Conservation (phyloP, 92 coral and sea anemone genomes). For the Zoanthus sansibaricus region DNA sequence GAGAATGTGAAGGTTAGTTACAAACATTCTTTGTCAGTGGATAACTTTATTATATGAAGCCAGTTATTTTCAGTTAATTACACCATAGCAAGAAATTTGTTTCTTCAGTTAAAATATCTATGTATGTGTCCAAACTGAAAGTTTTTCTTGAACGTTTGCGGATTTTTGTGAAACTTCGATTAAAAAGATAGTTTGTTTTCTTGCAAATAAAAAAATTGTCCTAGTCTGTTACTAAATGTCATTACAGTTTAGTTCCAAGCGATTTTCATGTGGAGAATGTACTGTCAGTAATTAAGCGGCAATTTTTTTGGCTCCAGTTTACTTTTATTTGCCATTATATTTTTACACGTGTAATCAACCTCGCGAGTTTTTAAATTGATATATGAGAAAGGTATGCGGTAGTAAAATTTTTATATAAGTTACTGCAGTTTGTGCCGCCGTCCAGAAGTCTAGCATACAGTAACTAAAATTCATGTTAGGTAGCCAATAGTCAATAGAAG, state of each 20-base stretch:
- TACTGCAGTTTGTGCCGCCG: too few relatives aligned
- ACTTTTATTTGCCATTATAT: too few relatives aligned
- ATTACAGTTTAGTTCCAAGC: neutral
- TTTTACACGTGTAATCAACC: too few relatives aligned
- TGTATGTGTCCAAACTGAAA: neutral
- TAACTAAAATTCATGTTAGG: too few relatives aligned
- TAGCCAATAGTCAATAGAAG: too few relatives aligned
- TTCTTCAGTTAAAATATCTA: neutral
- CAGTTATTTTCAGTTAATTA: neutral
- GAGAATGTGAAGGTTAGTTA: slow-evolving; percentile 90
- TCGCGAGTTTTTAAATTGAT: too few relatives aligned
- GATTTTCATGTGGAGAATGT: neutral
- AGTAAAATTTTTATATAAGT: too few relatives aligned
- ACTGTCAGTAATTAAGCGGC: too few relatives aligned
- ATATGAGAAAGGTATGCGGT: too few relatives aligned
- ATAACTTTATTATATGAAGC: slow-evolving; percentile 10
- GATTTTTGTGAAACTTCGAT: neutral
- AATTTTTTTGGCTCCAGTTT: too few relatives aligned
- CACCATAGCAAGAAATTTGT: neutral
- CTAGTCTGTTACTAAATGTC: neutral
- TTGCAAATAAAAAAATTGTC: neutral
- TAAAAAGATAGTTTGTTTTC: neutral
- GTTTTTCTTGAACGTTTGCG: neutral
- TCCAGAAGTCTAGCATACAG: too few relatives aligned
- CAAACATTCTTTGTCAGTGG: neutral